phyloP scores from a whole-genome alignment of 2,888 invertebrate species.

The Augiades crinisus region DNA sequence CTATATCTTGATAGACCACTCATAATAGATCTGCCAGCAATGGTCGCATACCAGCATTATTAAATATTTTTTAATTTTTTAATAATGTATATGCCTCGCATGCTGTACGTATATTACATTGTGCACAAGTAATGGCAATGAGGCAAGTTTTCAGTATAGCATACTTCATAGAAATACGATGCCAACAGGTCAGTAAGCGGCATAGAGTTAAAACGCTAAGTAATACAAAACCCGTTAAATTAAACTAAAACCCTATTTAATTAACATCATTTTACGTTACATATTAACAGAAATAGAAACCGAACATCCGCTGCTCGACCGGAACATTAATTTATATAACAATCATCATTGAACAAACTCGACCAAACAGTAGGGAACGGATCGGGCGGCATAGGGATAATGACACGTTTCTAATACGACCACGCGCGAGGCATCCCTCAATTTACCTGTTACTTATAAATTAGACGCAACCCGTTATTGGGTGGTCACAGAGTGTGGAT shows the following conservation, averaged over 20 bases:
- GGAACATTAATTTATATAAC: slow-evolving; percentile 55
- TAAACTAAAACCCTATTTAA: no score
- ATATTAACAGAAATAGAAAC: slow-evolving; percentile 21
- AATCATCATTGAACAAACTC: slow-evolving; percentile 63
- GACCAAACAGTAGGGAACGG: slow-evolving; percentile 48
- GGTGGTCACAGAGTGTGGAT: not conserved
- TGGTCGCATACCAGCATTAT: no score
- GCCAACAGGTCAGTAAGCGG: no score
- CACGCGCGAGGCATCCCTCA: slow-evolving; percentile 67
- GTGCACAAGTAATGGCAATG: no score
- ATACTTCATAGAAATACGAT: no score
- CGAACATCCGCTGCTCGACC: slow-evolving; percentile 37
- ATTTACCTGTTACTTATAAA: slow-evolving; percentile 74
- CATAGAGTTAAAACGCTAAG: not conserved
- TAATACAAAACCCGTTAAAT: not conserved
- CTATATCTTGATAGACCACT: no score
- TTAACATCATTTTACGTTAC: slow-evolving; percentile 1
- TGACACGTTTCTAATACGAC: slow-evolving; percentile 57
- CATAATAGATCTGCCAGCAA: no score
- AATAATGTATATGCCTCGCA: no score
- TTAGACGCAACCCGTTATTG: slow-evolving; percentile 76
- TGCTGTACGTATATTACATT: no score
- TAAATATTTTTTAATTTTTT: no score
- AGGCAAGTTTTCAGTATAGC: no score
- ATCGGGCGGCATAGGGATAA: slow-evolving; percentile 56